Evolutionary conservation across 2,888 invertebrate species (phyloP).

Genomic region (Hirudinaria manillensis): DNA sequence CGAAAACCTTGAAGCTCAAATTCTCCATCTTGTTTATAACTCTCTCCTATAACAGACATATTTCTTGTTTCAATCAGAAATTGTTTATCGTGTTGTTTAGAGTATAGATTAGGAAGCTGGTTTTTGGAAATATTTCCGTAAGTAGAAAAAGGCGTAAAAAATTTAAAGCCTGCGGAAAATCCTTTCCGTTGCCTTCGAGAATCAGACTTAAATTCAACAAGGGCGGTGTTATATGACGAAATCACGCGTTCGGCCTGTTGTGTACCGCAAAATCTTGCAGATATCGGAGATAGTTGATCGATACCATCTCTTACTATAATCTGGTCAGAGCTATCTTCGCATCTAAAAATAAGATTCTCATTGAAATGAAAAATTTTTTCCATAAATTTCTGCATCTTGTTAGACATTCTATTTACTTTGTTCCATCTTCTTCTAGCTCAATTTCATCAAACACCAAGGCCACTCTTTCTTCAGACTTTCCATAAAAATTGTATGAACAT

Average conservation of each 20-base stretch:
- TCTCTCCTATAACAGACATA: constrained; percentile 1
- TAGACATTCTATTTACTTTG: constrained; percentile 20
- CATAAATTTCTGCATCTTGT: no score
- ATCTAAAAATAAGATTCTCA: constrained; percentile 34
- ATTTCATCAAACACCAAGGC: constrained; percentile 44
- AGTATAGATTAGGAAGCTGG: neutral
- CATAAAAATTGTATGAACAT: constrained; percentile 54
- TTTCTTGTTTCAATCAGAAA: neutral
- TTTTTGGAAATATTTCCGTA: neutral
- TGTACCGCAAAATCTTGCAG: constrained; percentile 39
- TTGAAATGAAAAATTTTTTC: no score
- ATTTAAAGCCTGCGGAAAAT: constrained; percentile 38
- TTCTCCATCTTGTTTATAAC: neutral
- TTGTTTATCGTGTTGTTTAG: neutral
- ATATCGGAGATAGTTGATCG: constrained; percentile 33
- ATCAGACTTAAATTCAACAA: constrained; percentile 37
- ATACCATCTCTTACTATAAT: constrained; percentile 38
- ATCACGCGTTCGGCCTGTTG: constrained; percentile 35
- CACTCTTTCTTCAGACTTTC: constrained; percentile 46
- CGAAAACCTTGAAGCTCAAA: no score
- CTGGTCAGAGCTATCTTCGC: constrained; percentile 36
- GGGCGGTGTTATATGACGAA: constrained; percentile 35
- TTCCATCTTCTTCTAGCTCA: constrained; percentile 43
- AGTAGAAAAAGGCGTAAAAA: constrained; percentile 13
- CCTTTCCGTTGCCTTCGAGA: constrained; percentile 38